Base-by-base conservation (phyloP, 2,888 invertebrate genomes). In the Pterostichus niger region DNA sequence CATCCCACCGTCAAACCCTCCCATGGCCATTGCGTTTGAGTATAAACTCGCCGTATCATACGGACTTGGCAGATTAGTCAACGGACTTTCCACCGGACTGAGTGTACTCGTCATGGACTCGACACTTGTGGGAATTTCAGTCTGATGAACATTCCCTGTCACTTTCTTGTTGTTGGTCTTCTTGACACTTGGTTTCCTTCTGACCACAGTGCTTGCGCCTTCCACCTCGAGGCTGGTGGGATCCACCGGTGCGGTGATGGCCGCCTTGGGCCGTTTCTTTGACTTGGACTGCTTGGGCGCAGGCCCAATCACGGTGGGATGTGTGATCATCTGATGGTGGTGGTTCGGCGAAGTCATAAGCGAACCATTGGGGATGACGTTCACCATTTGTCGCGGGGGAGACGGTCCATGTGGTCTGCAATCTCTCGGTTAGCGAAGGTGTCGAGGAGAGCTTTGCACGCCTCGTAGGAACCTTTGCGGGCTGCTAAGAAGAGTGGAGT, bases 401-500 rank as follows among this genome's bases (percentile, higher is more conserved):
- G 91, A 73, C 98, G 93, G 91, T 99, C 99, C 99, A 99, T 98
- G 89, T 99, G 98, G 91, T 99, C 99, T 0, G 98, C 97, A 86
- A 99, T 98, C 91, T 99, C 99, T 49, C 98, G 92, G 91, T 98
- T 99, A 7, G 98, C 98, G 88, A 97, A 95, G 85, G 97, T 95
- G 88, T 98, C 98, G 31, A 99, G 91, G 4, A 99, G 91, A 3
- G 97, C 95, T 88, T 97, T 96, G 87, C 98, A 98, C 0, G 98
- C 97, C 88, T 97, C 96, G 88, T 94, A 97, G 68, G 97, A 97
- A 79, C 99, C 99, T 90, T 99, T 99, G 15, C 97, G 93, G 0
- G 99, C 98, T 1, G 99, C 99, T 73, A 99, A 92, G 92, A 99
- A 99, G 83, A 99, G 91, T 0, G 99, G 98, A 0, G 99, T 99